Base-by-base conservation (phyloP, 2,888 invertebrate species). In the Petrolisthes manimaculis region DNA sequence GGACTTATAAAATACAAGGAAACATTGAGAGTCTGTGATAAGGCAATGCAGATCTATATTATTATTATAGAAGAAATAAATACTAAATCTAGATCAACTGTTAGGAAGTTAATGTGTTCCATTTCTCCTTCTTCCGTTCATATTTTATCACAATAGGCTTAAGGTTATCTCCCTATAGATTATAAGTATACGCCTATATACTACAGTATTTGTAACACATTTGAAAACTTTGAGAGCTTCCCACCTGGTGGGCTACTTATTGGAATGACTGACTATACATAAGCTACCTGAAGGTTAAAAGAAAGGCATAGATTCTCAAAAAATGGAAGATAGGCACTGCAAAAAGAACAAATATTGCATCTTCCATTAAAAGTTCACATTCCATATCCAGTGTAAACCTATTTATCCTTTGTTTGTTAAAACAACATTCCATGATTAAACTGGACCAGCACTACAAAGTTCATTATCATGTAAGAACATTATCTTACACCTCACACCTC, bases 311-410 rank as follows among this genome's bases (percentile, higher is more conserved):
- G 81, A 84, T 88, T 84, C 84, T 84, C 88, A 88, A 88, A 84
- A 77, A 81, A 88, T 88, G 88, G 88, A 88, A 88, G 84, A 88
- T 84, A 88, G 88, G 88, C 88, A 88, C 88, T 88, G 88, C 84
- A 88, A 88, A 88, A 88, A 88, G 88, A 88, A 84, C 88, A 88
- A 86, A 84, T 67, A 88, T 84, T 75, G 84, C 88, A 88, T 84
- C 88, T 88, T 84, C 88, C 88, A 87, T 80, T 75, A 88, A 88
- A 86, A 84, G 37, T 81, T 71, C 77, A 84, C 51, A 75, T 74
- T 88, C 84, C 88, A 88, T 81, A 81, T 54, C 84, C 84, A 84
- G 84, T 88, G 84, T 84, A 88, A 74, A 78, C 67, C 69, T 71
- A 83, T 87, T 88, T 69, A 78, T 71, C 24, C 80, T 84, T 71